Conservation (phyloP, 2,797 vertebrate genomes). For the Cirrhinus mrigala region DNA sequence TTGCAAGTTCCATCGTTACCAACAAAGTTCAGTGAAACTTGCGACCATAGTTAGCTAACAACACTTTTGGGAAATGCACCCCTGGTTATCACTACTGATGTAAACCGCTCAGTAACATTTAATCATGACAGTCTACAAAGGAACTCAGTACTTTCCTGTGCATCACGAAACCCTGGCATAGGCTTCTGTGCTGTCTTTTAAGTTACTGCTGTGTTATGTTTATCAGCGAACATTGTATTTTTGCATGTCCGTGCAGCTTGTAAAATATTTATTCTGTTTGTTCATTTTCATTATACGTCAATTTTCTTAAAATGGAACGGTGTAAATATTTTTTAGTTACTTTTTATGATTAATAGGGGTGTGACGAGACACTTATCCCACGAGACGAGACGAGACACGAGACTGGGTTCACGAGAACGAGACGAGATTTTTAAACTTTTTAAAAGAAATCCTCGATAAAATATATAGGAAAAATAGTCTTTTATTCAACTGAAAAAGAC, state of each 20-base stretch:
- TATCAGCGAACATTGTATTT: background rate
- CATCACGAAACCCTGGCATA: background rate
- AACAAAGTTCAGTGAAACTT: background rate
- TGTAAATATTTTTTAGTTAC: background rate
- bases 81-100: background rate
- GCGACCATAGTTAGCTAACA: background rate
- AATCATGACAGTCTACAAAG: background rate
- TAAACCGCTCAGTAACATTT: background rate
- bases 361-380: no score
- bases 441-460: no score
- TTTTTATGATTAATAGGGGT: background rate
- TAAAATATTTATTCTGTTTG: background rate
- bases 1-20: background rate
- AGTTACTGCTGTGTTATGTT: background rate
- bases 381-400: no score
- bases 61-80: background rate
- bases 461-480: no score
- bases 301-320: background rate
- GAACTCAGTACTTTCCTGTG: background rate
- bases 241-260: background rate
- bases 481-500: no score
- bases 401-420: no score
- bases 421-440: no score
- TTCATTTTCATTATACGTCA: background rate
- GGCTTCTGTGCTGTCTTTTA: background rate